Percentiles rank a stretch among this genome's conserved stretches.
Evolutionary conservation across 2,888 invertebrate species (phyloP).

Genomic region (Plagodis dolabraria): DNA sequence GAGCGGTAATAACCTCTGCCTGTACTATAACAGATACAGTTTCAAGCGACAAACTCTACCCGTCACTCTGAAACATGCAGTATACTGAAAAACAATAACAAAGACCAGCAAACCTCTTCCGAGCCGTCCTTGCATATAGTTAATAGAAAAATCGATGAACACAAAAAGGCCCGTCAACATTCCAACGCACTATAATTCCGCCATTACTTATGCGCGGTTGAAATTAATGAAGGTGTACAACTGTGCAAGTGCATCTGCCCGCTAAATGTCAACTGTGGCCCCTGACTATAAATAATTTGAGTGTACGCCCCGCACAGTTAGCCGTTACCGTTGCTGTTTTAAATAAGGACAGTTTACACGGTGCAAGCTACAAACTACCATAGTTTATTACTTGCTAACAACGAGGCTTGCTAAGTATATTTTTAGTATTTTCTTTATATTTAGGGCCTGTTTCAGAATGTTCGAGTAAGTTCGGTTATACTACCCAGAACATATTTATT

Average conservation of each 20-base stretch:
- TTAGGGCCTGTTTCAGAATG: too few relatives aligned
- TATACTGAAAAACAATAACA: not conserved
- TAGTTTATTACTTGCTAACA: too few relatives aligned
- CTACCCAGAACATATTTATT: too few relatives aligned
- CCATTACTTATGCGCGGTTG: conserved; percentile 34
- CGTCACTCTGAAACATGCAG: too few relatives aligned
- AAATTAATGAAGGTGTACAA: conserved; percentile 35
- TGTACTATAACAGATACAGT: too few relatives aligned
- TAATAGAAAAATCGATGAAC: conserved; percentile 22
- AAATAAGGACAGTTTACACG: conserved; percentile 8
- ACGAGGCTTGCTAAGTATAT: too few relatives aligned
- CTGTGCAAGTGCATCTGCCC: conserved; percentile 38
- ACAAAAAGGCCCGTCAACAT: conserved; percentile 22
- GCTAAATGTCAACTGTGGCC: conserved; percentile 36
- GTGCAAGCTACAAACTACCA: not conserved
- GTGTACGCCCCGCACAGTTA: conserved; percentile 31
- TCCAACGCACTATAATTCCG: conserved; percentile 26
- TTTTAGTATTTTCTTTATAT: too few relatives aligned
- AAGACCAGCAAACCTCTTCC: conserved; percentile 2
- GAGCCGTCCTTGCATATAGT: conserved; percentile 5
- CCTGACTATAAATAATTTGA: conserved; percentile 36
- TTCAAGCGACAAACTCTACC: too few relatives aligned
- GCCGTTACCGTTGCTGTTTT: conserved; percentile 1
- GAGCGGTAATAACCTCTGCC: too few relatives aligned
- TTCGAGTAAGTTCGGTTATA: too few relatives aligned